Percentiles rank a stretch among this genome's conserved stretches.
phyloP scores from a whole-genome alignment of 2,797 vertebrate genomes.

The Helarctos malayanus region DNA sequence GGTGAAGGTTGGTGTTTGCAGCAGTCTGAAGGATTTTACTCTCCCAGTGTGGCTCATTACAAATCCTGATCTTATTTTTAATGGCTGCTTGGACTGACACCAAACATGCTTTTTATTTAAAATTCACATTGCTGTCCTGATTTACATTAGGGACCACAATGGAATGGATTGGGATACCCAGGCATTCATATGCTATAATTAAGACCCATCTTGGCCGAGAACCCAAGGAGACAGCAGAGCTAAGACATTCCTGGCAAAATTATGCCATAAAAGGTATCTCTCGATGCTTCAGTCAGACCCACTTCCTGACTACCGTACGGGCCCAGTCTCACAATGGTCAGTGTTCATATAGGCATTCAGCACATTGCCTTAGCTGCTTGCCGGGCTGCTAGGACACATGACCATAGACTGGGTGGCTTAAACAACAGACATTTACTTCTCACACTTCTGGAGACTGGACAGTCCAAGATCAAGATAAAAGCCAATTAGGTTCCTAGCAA shows the following conservation, averaged over 20 bases:
- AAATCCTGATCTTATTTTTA: slow-evolving; percentile 74
- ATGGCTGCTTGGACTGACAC: slow-evolving; percentile 76
- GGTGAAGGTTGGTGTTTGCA: slow-evolving; percentile 55
- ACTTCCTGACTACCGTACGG: not conserved
- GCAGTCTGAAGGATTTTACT: slow-evolving; percentile 68
- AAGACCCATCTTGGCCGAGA: slow-evolving; percentile 57
- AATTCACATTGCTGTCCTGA: slow-evolving; percentile 67
- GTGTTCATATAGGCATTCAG: not conserved
- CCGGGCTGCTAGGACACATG: not conserved
- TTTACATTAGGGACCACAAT: slow-evolving; percentile 70
- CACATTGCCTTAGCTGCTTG: not conserved
- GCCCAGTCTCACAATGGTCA: not conserved
- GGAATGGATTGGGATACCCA: slow-evolving; percentile 57
- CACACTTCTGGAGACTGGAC: not conserved
- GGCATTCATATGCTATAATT: slow-evolving; percentile 42
- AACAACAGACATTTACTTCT: not conserved
- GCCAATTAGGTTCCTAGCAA: not conserved
- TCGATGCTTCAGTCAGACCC: not conserved
- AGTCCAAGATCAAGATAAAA: not conserved
- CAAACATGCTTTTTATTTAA: slow-evolving; percentile 77
- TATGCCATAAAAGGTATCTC: not conserved
- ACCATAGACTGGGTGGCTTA: not conserved
- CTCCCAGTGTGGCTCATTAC: slow-evolving; percentile 70
- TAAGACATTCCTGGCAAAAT: slow-evolving; percentile 41
- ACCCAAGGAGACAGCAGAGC: slow-evolving; percentile 35